Conservation (phyloP, 1,140 invertebrate species). For the Onthophagus taurus region DNA sequence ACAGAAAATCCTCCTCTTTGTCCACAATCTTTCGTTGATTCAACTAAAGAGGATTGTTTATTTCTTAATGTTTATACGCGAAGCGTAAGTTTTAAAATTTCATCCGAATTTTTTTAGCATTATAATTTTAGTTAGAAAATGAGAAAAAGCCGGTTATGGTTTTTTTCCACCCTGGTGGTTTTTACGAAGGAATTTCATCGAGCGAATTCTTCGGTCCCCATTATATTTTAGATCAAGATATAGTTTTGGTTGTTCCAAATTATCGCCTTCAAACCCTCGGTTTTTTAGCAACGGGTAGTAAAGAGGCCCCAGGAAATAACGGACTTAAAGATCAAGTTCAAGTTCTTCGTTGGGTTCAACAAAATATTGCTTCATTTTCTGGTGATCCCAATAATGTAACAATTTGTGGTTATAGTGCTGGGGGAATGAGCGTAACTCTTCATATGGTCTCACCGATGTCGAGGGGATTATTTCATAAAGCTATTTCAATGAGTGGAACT, state of each 20-base stretch:
- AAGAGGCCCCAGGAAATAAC: conserved; percentile 56
- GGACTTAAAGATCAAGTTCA: conserved; percentile 67
- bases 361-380: conserved; percentile 63
- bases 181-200: conserved; percentile 22
- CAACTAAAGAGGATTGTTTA: conserved; percentile 60
- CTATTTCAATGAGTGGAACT: conserved; percentile 59
- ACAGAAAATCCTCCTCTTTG: conserved; percentile 47
- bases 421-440: conserved; percentile 51
- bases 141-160: conserved; percentile 39
- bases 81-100: conserved; percentile 24
- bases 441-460: conserved; percentile 65
- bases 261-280: conserved; percentile 46
- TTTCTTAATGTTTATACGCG: conserved; percentile 55
- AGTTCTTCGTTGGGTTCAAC: conserved; percentile 61
- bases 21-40: conserved; percentile 38
- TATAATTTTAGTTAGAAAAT: conserved; percentile 23
- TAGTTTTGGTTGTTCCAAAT: conserved; percentile 49
- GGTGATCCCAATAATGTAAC: conserved; percentile 65
- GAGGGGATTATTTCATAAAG: conserved; percentile 57
- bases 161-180: conserved; percentile 43
- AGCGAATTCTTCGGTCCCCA: conserved; percentile 34
- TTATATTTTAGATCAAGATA: conserved; percentile 43
- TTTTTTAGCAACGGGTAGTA: conserved; percentile 56
- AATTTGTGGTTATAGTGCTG: conserved; percentile 59
- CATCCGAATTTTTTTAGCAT: not conserved